Percentiles rank a stretch among this genome's conserved stretches.
These are phyloP conservation scores for Brachionus calyciflorus DNA, from an alignment of 1,140 invertebrate genomes.

Conservation along the genomic window DNA sequence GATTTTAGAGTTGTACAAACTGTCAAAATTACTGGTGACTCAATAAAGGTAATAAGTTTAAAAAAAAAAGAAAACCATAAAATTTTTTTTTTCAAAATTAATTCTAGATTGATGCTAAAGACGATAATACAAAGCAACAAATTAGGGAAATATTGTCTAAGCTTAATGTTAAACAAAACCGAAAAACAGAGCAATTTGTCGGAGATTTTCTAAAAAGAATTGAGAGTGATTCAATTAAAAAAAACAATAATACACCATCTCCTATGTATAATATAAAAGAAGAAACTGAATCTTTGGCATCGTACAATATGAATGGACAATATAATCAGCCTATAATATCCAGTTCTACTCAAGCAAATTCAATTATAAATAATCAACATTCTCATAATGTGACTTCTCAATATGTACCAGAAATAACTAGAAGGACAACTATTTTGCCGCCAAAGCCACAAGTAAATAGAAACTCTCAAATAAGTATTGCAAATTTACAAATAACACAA, in stretches of 20 bases:
- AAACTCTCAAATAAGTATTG: too few relatives aligned
- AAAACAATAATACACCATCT: neutral
- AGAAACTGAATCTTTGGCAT: neutral
- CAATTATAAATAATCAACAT: too few relatives aligned
- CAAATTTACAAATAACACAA: too few relatives aligned
- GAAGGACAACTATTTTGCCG: too few relatives aligned
- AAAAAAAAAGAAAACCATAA: neutral
- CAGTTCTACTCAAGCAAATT: too few relatives aligned
- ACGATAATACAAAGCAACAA: conserved; percentile 1
- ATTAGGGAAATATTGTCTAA: conserved; percentile 19
- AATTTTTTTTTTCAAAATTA: neutral
- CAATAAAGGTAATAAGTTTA: conserved; percentile 17
- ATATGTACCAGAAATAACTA: too few relatives aligned
- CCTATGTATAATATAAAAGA: neutral
- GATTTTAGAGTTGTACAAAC: conserved; percentile 9
- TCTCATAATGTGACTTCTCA: too few relatives aligned
- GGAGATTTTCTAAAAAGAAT: conserved; percentile 23
- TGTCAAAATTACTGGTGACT: neutral
- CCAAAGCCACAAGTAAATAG: too few relatives aligned
- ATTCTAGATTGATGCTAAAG: neutral
- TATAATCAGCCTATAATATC: too few relatives aligned
- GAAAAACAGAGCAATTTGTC: conserved; percentile 9
- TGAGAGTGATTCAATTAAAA: neutral
- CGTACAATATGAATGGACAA: too few relatives aligned
- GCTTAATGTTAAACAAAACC: conserved; percentile 2